Conservation (phyloP, 2,797 vertebrate species). For the Enoplosus armatus region DNA sequence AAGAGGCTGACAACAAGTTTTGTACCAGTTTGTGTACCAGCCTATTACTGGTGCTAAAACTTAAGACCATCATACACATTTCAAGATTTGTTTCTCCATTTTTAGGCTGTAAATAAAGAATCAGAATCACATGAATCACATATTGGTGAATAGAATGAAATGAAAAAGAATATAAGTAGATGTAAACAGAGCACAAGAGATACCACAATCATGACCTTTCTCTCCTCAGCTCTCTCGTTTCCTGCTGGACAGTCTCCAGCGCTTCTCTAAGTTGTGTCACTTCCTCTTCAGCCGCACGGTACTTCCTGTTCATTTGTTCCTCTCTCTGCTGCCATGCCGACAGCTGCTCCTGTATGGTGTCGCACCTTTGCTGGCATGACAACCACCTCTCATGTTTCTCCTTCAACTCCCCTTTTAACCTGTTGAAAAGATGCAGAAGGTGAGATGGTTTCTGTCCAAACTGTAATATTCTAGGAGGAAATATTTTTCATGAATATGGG, state of each 20-base stretch:
- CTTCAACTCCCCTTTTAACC: slow-evolving; percentile 87
- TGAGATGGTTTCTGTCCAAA: slow-evolving; percentile 10
- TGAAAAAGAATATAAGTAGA: background rate
- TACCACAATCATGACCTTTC: slow-evolving; percentile 82
- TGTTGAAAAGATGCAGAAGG: slow-evolving; percentile 68
- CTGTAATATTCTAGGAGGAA: background rate
- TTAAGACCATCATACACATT: background rate
- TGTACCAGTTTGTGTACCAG: background rate
- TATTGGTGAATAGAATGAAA: background rate
- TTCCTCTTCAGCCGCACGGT: slow-evolving; percentile 81
- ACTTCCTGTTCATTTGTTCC: slow-evolving; percentile 84
- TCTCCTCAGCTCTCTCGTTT: slow-evolving; percentile 81
- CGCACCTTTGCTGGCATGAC: slow-evolving; percentile 86
- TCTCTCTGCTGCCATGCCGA: slow-evolving; percentile 85
- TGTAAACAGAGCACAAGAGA: slow-evolving; percentile 1
- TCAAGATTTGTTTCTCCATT: background rate
- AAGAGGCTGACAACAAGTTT: background rate
- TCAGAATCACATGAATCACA: background rate
- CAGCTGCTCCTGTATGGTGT: slow-evolving; percentile 88
- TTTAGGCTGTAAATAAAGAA: background rate
- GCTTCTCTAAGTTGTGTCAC: slow-evolving; percentile 79
- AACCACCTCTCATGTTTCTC: slow-evolving; percentile 88
- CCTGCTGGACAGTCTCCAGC: slow-evolving; percentile 83
- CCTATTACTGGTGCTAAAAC: background rate
- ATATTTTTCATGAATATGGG: slow-evolving; percentile 25